A percentile compares a stretch with the other conserved stretches of the same genome.
These are phyloP conservation scores for Aleiodes sp. DNA, from an alignment of 1,140 invertebrate genomes.

Conservation along the genomic window DNA sequence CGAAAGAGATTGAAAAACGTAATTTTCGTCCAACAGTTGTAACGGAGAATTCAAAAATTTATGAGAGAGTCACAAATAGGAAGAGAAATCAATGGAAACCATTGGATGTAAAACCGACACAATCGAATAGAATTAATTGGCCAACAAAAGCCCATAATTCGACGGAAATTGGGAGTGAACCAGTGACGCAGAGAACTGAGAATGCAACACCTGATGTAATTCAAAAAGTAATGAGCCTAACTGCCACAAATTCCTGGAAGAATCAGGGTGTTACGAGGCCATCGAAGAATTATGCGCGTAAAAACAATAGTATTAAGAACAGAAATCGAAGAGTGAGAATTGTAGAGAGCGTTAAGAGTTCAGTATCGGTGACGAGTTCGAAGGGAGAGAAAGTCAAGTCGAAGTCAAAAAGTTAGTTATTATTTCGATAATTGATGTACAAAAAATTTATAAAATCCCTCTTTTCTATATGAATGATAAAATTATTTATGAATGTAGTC, in stretches of 20 bases:
- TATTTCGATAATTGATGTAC: not conserved
- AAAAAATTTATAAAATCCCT: not conserved
- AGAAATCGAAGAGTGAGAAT: constrained; percentile 21
- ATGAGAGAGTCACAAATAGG: not conserved
- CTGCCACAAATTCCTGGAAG: not conserved
- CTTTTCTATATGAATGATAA: not conserved
- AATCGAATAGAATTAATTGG: not conserved
- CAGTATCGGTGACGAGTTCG: constrained; percentile 23
- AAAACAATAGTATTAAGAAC: not conserved
- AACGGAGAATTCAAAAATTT: not conserved
- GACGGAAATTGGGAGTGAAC: not conserved
- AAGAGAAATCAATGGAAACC: not conserved
- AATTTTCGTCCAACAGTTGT: not conserved
- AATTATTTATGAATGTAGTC: not conserved
- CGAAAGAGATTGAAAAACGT: not conserved
- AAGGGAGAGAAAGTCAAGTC: constrained; percentile 11
- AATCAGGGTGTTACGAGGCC: not conserved
- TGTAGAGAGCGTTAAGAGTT: constrained; percentile 27
- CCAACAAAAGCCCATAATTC: not conserved
- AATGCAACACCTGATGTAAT: constrained; percentile 1
- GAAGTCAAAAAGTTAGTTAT: not conserved
- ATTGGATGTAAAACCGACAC: not conserved
- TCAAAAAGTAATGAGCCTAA: constrained; percentile 12
- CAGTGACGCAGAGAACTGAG: not conserved
- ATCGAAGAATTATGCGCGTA: not conserved